These are phyloP conservation scores for Napeogenes inachia DNA, from an alignment of 2,888 invertebrate genomes.

Conservation along the genomic window DNA sequence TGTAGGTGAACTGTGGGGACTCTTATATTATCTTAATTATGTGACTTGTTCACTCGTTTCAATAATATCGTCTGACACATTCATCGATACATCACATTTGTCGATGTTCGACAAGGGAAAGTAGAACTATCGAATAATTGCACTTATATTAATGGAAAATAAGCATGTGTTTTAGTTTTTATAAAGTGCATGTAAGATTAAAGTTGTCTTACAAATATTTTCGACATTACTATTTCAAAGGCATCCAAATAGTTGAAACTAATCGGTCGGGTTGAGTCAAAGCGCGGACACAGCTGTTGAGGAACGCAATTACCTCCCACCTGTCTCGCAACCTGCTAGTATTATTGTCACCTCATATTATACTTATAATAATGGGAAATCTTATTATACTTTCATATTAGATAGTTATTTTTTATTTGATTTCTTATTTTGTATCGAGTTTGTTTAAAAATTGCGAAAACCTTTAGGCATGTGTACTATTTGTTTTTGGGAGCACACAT, in stretches of 20 bases:
- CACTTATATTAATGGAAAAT: too few relatives aligned
- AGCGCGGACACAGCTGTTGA: conserved; percentile 61
- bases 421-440: background rate
- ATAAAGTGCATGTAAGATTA: background rate
- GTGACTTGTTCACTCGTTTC: background rate
- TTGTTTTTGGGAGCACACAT: too few relatives aligned
- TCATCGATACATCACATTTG: background rate
- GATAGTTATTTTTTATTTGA: background rate
- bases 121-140: too few relatives aligned
- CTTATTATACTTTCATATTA: conserved; percentile 3
- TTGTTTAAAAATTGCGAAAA: too few relatives aligned
- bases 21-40: conserved; percentile 5
- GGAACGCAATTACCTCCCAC: conserved; percentile 55
- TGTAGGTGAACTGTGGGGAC: conserved; percentile 1
- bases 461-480: too few relatives aligned
- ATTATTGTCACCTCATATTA: conserved; percentile 19
- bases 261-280: conserved; percentile 20
- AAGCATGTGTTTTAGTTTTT: too few relatives aligned
- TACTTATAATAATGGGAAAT: conserved; percentile 14
- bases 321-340: conserved; percentile 42
- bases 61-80: conserved; percentile 5
- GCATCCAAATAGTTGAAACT: conserved; percentile 13
- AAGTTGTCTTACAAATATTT: background rate
- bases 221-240: background rate
- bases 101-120: background rate